These are phyloP conservation scores for Stramonita haemastoma DNA, from an alignment of 2,888 invertebrate genomes.

Conservation along the genomic window DNA sequence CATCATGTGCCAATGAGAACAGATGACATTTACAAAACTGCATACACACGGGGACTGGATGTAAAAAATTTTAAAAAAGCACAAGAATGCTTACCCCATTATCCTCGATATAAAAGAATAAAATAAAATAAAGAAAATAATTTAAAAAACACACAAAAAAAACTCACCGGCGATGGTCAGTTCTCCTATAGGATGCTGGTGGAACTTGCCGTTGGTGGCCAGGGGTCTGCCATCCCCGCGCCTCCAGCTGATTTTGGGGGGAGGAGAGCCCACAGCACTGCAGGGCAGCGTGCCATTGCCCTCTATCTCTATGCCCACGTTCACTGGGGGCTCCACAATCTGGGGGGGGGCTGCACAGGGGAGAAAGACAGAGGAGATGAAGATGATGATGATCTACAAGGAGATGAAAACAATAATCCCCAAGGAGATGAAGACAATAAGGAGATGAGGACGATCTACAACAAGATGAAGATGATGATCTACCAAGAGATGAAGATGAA, in stretches of 20 bases:
- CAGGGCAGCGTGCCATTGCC: conserved; percentile 76
- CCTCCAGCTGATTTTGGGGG: conserved; percentile 77
- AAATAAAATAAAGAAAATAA: no score
- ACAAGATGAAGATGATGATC: background rate
- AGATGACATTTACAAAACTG: no score
- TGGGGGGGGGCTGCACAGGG: conserved; percentile 74
- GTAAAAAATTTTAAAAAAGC: no score
- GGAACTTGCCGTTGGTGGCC: conserved; percentile 62
- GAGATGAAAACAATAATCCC: background rate
- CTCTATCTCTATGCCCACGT: conserved; percentile 76
- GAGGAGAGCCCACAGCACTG: conserved; percentile 76
- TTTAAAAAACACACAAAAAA: background rate
- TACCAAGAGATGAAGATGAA: no score
- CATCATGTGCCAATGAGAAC: no score
- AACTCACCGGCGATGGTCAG: conserved; percentile 71
- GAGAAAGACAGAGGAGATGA: background rate
- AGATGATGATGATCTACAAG: background rate
- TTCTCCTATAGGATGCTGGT: conserved; percentile 71
- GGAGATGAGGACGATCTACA: conserved; percentile 8
- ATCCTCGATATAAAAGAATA: no score
- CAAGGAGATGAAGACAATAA: no score
- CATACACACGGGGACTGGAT: no score
- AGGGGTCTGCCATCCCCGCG: conserved; percentile 71
- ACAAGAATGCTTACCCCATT: no score
- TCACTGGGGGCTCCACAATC: conserved; percentile 75